These are phyloP conservation scores for Pammene aurita DNA, from an alignment of 2,888 invertebrate species.

Conservation along the genomic window DNA sequence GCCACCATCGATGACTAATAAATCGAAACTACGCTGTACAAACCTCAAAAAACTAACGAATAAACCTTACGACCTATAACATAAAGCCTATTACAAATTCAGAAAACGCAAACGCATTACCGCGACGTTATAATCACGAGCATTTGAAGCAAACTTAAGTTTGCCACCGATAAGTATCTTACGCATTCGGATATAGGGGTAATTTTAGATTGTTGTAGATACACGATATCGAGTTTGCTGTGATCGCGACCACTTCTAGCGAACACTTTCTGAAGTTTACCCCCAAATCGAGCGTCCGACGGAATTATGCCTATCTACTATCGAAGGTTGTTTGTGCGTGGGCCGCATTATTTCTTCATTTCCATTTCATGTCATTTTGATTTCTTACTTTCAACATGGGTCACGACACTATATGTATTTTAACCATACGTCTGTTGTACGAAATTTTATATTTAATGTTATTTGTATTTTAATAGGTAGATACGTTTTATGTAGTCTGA, in stretches of 20 bases:
- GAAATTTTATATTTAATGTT: no score
- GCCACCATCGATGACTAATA: slow-evolving; percentile 83
- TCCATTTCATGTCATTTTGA: slow-evolving; percentile 49
- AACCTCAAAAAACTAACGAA: slow-evolving; percentile 42
- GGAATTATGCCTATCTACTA: slow-evolving; percentile 68
- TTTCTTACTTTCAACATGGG: slow-evolving; percentile 33
- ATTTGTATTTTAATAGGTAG: slow-evolving; percentile 25
- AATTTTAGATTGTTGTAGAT: slow-evolving; percentile 50
- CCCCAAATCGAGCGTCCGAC: slow-evolving; percentile 81
- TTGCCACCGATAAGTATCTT: slow-evolving; percentile 57
- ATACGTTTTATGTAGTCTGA: no score
- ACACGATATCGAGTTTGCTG: slow-evolving; percentile 56
- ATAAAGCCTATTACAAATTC: slow-evolving; percentile 42
- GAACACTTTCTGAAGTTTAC: slow-evolving; percentile 78
- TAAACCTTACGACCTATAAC: slow-evolving; percentile 43
- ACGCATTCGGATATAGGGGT: slow-evolving; percentile 50
- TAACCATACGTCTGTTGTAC: slow-evolving; percentile 37
- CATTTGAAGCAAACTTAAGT: slow-evolving; percentile 55
- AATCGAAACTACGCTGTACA: slow-evolving; percentile 58
- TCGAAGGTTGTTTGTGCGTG: slow-evolving; percentile 74
- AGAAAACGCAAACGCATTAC: slow-evolving; percentile 50
- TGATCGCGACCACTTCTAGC: slow-evolving; percentile 80
- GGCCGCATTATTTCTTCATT: slow-evolving; percentile 78
- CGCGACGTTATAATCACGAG: slow-evolving; percentile 62
- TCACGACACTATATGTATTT: slow-evolving; percentile 37